phyloP scores from a whole-genome alignment of 2,888 invertebrate species.

The Hermaeophaga mercurialis region DNA sequence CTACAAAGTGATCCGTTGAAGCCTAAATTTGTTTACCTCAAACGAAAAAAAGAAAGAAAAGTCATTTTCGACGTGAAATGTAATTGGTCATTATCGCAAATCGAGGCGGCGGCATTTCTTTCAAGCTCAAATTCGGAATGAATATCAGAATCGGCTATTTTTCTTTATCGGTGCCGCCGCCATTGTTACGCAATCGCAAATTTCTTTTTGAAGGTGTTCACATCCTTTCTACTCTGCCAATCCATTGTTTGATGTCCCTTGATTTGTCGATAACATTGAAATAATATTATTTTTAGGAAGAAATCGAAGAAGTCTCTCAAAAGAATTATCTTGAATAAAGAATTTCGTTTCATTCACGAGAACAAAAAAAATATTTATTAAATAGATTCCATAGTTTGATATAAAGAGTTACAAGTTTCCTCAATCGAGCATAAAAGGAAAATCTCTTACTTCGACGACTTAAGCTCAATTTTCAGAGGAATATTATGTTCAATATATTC shows the following conservation, averaged over 20 bases:
- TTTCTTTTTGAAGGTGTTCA: background rate
- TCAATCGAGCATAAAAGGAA: too few species aligned
- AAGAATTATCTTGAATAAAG: constrained; percentile 5
- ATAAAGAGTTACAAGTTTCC: too few species aligned
- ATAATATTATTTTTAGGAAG: constrained; percentile 8
- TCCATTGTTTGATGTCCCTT: constrained; percentile 6
- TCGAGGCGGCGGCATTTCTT: constrained; percentile 1
- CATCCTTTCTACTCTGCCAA: background rate
- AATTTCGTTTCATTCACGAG: background rate
- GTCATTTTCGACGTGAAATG: background rate
- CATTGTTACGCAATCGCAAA: background rate
- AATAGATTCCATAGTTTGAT: too few species aligned
- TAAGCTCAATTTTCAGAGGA: too few species aligned
- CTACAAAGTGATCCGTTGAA: too few species aligned
- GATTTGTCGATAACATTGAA: constrained; percentile 8
- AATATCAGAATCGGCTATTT: background rate
- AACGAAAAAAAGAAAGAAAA: background rate
- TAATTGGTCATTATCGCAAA: constrained; percentile 16
- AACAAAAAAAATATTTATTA: background rate
- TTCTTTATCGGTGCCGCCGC: constrained; percentile 15
- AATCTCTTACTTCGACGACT: too few species aligned
- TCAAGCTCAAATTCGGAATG: background rate
- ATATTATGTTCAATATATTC: too few species aligned
- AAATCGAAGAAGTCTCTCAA: constrained; percentile 1
- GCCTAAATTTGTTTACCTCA: background rate